Evolutionary conservation across 2,888 invertebrate genomes (phyloP), one percentile per base, ranked within the genome.

Genomic region (Cheilosia vernalis): DNA sequence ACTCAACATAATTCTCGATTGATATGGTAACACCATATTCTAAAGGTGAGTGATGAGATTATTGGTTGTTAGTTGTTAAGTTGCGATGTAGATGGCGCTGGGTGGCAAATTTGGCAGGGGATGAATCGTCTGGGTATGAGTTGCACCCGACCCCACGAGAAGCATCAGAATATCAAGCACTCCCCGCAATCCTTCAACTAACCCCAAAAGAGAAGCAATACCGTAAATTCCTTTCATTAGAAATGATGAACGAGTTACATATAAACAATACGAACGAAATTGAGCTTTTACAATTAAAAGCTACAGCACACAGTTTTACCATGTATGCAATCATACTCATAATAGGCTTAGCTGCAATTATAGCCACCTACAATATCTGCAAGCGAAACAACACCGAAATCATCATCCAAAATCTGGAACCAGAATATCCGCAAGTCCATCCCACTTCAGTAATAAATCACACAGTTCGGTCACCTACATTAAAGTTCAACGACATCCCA

Each of bases 181-280:
- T 80, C 13, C 74, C 73, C 49, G 58, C 73, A n/a, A 60, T 74
- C 27, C 33, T 74, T 5, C 73, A 80, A 61, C 81, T 55, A 6
- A 61, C 70, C 13, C 69, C 81, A 10, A 27, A 74, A 56, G 70
- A 76, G 44, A 60, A 79, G 53, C 27, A 30, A 58, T 55, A 40
- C 21, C 53, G 53, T 7, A 56, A 56, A 60, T 49, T 49, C 30
- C 49, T 64, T 33, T 49, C 47, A 33, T 49, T 64, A 5, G 63
- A 64, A 33, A 64, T 64, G 49, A 30, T 49, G 17, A 47, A 64
- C 5, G 49, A 64, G 33, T 33, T 49, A 5, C 33, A 64, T 10
- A 30, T 64, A 33, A 33, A 64, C 6, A 33, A 47, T 30, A 49
- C 56, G 40, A 60, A 13, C 13, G n/a, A 60, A 24, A 60, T 60